Evolutionary conservation across 2,113 vertebrate species (phyloP).

Genomic region (Pterocles orientalis): DNA sequence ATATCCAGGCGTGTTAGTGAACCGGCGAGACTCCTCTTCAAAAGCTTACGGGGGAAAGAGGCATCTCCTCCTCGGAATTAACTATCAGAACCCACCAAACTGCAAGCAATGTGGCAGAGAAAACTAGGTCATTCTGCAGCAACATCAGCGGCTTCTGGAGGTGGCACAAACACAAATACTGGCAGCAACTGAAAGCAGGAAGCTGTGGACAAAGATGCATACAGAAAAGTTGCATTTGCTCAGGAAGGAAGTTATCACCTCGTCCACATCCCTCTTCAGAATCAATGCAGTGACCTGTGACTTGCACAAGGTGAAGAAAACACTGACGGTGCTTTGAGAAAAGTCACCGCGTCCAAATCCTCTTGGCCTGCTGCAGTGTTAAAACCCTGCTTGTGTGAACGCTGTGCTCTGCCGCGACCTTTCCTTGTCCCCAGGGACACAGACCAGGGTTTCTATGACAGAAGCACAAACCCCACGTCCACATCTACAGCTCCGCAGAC

Average conservation of each 20-base stretch:
- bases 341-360: neutral
- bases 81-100: neutral
- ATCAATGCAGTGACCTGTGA: neutral
- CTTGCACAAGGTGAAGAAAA: neutral
- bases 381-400: neutral
- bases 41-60: neutral
- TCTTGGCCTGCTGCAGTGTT: neutral
- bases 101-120: neutral
- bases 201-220: neutral
- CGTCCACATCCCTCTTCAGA: slow-evolving; percentile 44
- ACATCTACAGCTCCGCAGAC: neutral
- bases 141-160: neutral
- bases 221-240: neutral
- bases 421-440: neutral
- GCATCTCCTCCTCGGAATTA: neutral
- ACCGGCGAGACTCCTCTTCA: neutral
- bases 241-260: slow-evolving; percentile 62
- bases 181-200: slow-evolving; percentile 24
- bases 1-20: no score
- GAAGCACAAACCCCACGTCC: neutral
- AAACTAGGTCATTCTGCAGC: neutral
- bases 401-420: neutral
- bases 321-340: neutral
- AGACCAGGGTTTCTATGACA: neutral
- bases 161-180: neutral